A percentile compares a stretch with the other conserved stretches of the same genome.
phyloP scores from a whole-genome alignment of 1,140 invertebrate genomes.

The Bombus consobrinus region DNA sequence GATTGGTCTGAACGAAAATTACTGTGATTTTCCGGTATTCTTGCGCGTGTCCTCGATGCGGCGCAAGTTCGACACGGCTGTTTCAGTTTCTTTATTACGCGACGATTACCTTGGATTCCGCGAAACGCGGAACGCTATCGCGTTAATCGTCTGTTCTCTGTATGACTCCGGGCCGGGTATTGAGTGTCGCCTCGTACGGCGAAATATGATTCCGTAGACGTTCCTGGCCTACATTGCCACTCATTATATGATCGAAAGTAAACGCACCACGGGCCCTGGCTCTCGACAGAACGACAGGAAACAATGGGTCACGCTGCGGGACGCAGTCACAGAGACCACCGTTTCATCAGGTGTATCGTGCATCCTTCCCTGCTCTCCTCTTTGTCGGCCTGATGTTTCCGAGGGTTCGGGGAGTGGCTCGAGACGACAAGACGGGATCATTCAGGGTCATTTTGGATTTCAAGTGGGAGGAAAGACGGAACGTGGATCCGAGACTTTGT shows the following conservation, averaged over 20 bases:
- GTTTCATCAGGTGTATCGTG: conserved; percentile 41
- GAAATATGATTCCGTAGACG: conserved; percentile 81
- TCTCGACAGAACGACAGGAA: conserved; percentile 55
- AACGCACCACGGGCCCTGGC: conserved; percentile 54
- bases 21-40: background rate
- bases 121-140: conserved; percentile 77
- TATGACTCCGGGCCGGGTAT: conserved; percentile 73
- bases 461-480: background rate
- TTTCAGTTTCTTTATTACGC: conserved; percentile 58
- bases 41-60: background rate
- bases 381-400: background rate
- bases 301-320: conserved; percentile 61
- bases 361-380: background rate
- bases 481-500: background rate
- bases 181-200: conserved; percentile 80
- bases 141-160: conserved; percentile 79
- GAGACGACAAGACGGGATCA: background rate
- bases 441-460: conserved; percentile 22
- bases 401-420: conserved; percentile 20
- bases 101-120: conserved; percentile 70
- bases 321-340: conserved; percentile 25
- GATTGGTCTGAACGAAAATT: no score
- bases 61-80: conserved; percentile 36
- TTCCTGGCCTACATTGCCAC: conserved; percentile 81
- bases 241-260: conserved; percentile 75